These are phyloP conservation scores for Nothobranchius furzeri DNA, from an alignment of 2,113 vertebrate species.

Conservation along the genomic window DNA sequence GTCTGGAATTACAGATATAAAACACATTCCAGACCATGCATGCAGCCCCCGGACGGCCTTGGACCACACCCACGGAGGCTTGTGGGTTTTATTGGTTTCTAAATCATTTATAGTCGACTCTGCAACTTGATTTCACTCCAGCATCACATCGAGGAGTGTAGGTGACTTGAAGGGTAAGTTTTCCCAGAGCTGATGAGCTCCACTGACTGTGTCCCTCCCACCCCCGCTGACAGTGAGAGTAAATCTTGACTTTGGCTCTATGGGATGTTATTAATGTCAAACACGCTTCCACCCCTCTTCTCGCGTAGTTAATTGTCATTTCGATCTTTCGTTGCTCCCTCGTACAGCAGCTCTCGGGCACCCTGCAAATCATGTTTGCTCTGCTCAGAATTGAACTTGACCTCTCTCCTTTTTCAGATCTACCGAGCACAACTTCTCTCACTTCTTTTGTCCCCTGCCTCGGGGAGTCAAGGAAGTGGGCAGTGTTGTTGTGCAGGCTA, in stretches of 20 bases:
- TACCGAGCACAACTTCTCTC: constrained; percentile 30
- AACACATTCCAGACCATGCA: not conserved
- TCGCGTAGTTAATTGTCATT: constrained; percentile 71
- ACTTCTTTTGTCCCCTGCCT: not conserved
- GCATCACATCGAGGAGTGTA: constrained; percentile 31
- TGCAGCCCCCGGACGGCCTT: not conserved
- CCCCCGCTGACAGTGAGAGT: constrained; percentile 58
- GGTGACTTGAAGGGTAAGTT: constrained; percentile 74
- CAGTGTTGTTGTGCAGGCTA: too few relatives aligned
- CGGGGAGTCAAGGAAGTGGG: too few relatives aligned
- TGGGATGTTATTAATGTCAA: constrained; percentile 75
- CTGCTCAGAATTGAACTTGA: constrained; percentile 65
- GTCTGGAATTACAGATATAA: not conserved
- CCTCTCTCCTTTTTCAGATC: constrained; percentile 6
- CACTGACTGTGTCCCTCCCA: constrained; percentile 21
- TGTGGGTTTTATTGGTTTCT: too few relatives aligned
- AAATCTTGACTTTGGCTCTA: constrained; percentile 73
- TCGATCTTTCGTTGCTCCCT: constrained; percentile 56
- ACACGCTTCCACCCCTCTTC: constrained; percentile 56
- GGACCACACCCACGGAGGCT: too few relatives aligned
- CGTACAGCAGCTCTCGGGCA: constrained; percentile 20
- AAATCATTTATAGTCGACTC: constrained; percentile 11
- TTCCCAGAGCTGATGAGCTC: constrained; percentile 65
- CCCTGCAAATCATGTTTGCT: constrained; percentile 66
- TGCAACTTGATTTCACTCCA: constrained; percentile 11